Conservation (phyloP, 2,888 invertebrate genomes). For the Capitulum mitella region DNA sequence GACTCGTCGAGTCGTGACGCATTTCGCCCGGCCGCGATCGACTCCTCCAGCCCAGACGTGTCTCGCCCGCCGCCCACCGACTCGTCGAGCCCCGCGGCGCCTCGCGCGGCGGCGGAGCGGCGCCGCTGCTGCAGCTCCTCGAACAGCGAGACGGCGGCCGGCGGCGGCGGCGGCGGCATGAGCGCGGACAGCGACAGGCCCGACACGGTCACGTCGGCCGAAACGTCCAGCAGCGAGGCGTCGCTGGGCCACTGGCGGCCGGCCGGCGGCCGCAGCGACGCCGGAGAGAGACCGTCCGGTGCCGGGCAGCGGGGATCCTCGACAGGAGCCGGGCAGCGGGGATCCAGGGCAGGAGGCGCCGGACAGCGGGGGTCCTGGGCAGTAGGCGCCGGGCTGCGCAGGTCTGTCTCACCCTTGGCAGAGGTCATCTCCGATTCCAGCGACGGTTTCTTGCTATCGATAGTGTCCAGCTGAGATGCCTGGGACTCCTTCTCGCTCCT, state of each 20-base stretch:
- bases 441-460: too few relatives aligned
- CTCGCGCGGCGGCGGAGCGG: not conserved
- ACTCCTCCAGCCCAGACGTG: not conserved
- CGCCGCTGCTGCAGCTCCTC: not conserved
- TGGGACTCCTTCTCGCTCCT: not conserved
- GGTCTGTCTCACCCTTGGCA: not conserved
- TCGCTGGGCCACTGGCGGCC: not conserved
- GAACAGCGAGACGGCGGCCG: not conserved
- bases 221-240: not conserved
- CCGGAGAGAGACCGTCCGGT: not conserved
- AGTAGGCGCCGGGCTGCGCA: not conserved
- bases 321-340: not conserved
- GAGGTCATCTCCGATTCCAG: not conserved
- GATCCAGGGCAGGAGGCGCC: not conserved
- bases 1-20: not conserved
- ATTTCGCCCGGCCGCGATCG: not conserved
- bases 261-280: not conserved
- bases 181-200: not conserved
- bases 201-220: conserved; percentile 5
- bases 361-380: not conserved
- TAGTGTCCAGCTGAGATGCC: too few relatives aligned
- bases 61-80: not conserved
- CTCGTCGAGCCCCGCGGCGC: not conserved
- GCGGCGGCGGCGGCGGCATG: not conserved
- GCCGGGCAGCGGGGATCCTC: too few relatives aligned